phyloP scores from a whole-genome alignment of 2,113 vertebrate genomes.

The Axis porcinus region DNA sequence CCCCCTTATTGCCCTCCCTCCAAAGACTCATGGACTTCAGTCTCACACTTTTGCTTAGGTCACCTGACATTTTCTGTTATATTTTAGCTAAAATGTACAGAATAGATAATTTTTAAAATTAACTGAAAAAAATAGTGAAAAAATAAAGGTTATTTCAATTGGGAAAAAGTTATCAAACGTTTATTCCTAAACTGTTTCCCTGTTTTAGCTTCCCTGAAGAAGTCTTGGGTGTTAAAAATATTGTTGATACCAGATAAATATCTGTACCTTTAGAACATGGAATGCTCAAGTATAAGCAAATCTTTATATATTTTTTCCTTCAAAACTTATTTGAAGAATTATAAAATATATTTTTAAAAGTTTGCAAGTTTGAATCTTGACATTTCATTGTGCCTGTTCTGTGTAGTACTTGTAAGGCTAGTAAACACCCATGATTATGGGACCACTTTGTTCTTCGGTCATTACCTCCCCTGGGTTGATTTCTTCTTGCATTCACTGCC shows the following conservation, averaged over 20 bases:
- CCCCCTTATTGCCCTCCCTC: not conserved
- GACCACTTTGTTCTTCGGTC: not conserved
- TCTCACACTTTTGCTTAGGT: not conserved
- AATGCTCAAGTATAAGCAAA: conserved; percentile 1
- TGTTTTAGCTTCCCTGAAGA: conserved; percentile 16
- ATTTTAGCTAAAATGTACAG: not conserved
- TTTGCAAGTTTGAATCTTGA: not conserved
- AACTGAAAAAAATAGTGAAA: not conserved
- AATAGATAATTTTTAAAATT: not conserved
- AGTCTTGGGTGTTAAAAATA: conserved; percentile 1
- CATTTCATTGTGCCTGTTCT: not conserved
- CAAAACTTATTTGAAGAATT: not conserved
- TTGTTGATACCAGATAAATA: not conserved
- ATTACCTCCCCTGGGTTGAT: not conserved
- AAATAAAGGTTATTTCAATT: not conserved
- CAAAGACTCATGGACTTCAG: not conserved
- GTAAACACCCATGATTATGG: not conserved
- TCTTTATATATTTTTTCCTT: not conserved
- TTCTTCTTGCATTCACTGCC: not conserved
- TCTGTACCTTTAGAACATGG: not conserved
- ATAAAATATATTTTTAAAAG: not conserved
- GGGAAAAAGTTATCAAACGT: not conserved
- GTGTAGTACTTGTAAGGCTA: not conserved
- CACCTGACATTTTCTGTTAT: not conserved
- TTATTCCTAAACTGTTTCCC: not conserved